Evolutionary conservation across 2,888 invertebrate genomes (phyloP).

Genomic region (Eupithecia subfuscata): DNA sequence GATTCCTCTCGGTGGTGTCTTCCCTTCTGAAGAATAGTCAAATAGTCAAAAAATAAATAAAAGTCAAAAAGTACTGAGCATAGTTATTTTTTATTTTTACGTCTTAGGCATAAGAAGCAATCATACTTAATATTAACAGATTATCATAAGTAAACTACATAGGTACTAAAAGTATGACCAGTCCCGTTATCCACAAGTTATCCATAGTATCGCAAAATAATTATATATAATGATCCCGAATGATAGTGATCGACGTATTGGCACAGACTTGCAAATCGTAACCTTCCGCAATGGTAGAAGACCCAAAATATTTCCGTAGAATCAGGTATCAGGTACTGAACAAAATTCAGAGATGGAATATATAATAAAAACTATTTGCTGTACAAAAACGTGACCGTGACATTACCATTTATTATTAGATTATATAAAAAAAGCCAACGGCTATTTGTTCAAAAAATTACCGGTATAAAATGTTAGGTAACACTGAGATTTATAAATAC

Average conservation of each 20-base stretch:
- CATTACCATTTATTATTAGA: conserved; percentile 7
- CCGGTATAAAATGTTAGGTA: conserved; percentile 16
- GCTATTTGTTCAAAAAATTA: conserved; percentile 2
- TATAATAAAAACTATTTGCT: neutral
- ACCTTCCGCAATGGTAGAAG: neutral
- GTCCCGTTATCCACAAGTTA: too few relatives aligned
- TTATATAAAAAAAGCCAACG: neutral
- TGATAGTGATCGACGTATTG: neutral
- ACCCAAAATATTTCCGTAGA: neutral
- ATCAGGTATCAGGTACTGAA: neutral
- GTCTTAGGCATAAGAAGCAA: too few relatives aligned
- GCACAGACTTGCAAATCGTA: neutral
- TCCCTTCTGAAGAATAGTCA: neutral
- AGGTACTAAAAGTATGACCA: too few relatives aligned
- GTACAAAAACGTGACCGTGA: conserved; percentile 3
- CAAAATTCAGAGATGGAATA: neutral
- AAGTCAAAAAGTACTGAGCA: too few relatives aligned
- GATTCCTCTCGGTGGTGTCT: neutral
- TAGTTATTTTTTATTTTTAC: too few relatives aligned
- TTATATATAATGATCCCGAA: neutral
- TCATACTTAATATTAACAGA: too few relatives aligned
- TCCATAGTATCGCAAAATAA: too few relatives aligned
- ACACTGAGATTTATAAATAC: conserved; percentile 28
- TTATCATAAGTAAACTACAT: too few relatives aligned
- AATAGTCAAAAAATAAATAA: too few relatives aligned